Evolutionary conservation across 1,140 invertebrate species (phyloP).

Genomic region (Diploscapter pachys): DNA sequence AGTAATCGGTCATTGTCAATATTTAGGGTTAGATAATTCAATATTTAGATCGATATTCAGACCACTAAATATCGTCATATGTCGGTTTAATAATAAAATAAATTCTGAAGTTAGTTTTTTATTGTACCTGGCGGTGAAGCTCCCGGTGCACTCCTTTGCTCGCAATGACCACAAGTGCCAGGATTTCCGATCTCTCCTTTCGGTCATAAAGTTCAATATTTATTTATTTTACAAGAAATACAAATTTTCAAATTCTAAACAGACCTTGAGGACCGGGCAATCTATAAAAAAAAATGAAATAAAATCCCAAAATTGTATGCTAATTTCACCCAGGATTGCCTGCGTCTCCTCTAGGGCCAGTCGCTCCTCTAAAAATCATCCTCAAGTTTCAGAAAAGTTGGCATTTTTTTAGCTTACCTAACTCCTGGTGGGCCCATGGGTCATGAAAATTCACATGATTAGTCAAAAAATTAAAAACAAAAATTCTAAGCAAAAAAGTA

Average conservation of each 20-base stretch:
- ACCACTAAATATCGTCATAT: too few relatives aligned
- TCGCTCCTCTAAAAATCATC: constrained; percentile 29
- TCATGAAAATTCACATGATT: not conserved
- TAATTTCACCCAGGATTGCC: constrained; percentile 28
- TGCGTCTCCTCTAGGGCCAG: constrained; percentile 34
- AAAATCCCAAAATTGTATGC: too few relatives aligned
- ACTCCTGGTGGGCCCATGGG: constrained; percentile 27
- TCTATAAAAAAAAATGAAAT: too few relatives aligned
- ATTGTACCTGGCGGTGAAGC: too few relatives aligned
- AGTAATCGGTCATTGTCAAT: too few relatives aligned
- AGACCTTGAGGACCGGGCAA: constrained; percentile 36
- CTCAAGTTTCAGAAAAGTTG: constrained; percentile 8
- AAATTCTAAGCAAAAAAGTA: not conserved
- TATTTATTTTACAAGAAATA: constrained; percentile 27
- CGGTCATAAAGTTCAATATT: constrained; percentile 12
- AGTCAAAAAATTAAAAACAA: too few relatives aligned
- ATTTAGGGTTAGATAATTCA: too few relatives aligned
- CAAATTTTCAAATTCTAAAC: not conserved
- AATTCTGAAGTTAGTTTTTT: too few relatives aligned
- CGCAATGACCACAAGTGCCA: constrained; percentile 33
- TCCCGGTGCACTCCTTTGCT: not conserved
- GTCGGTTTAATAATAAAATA: too few relatives aligned
- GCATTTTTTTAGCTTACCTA: not conserved
- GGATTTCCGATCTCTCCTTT: constrained; percentile 39
- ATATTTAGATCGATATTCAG: too few relatives aligned